A percentile compares a stretch with the other conserved stretches of the same genome.
phyloP scores from a whole-genome alignment of 35 echinoderm and acorn worm genomes.

The Amphiura filiformis region DNA sequence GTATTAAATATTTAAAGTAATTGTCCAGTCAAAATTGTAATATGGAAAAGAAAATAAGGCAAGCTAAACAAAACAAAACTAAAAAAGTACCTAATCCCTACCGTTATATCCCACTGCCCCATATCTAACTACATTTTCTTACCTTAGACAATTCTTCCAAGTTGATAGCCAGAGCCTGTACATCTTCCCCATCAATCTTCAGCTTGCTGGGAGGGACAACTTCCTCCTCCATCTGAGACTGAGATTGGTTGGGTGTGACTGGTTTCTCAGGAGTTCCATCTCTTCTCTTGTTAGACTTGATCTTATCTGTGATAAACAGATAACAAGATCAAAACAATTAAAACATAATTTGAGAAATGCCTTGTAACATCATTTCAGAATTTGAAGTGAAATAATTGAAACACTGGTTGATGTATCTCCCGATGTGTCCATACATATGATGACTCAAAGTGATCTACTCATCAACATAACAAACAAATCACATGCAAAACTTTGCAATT shows the following conservation, averaged over 20 bases:
- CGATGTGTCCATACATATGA: neutral
- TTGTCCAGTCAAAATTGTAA: too few species aligned
- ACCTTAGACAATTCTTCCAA: constrained; percentile 77
- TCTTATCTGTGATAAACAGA: constrained; percentile 65
- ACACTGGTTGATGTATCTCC: neutral
- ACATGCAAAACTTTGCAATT: neutral
- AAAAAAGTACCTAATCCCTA: too few species aligned
- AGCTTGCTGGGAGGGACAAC: constrained; percentile 73
- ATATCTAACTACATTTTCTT: too few species aligned
- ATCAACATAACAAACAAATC: neutral
- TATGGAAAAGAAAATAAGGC: neutral
- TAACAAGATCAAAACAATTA: neutral
- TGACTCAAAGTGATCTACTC: neutral
- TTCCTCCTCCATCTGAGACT: constrained; percentile 65
- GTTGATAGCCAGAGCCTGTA: constrained; percentile 90
- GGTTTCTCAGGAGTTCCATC: constrained; percentile 96
- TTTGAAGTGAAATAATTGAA: neutral
- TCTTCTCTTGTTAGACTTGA: constrained; percentile 59
- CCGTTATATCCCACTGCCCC: neutral
- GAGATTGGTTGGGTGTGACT: constrained; percentile 83
- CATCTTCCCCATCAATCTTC: constrained; percentile 93
- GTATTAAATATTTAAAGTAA: too few species aligned
- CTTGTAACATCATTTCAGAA: neutral
- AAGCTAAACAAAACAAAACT: neutral
- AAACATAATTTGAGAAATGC: neutral